Percentiles rank a stretch among this genome's conserved stretches.
These are phyloP conservation scores for Clusia tigrina DNA, from an alignment of 2,888 invertebrate genomes.

Conservation along the genomic window DNA sequence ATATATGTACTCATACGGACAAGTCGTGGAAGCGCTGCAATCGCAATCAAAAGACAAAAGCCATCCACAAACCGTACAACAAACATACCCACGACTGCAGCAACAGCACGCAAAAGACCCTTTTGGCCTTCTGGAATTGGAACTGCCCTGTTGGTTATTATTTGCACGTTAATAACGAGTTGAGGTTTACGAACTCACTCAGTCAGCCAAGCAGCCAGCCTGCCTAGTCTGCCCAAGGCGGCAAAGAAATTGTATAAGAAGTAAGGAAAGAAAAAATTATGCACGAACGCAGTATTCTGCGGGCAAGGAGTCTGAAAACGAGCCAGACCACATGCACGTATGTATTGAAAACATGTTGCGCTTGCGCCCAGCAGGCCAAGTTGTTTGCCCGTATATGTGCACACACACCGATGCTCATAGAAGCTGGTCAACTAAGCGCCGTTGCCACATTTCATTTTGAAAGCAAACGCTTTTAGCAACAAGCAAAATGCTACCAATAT, in stretches of 20 bases:
- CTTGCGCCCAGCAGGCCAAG: too few species aligned
- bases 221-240: background rate
- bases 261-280: background rate
- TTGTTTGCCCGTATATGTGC: too few species aligned
- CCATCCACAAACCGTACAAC: background rate
- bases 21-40: background rate
- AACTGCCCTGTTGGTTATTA: conserved; percentile 7
- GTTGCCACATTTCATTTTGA: background rate
- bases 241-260: background rate
- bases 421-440: background rate
- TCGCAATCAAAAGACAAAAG: background rate
- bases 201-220: conserved; percentile 17
- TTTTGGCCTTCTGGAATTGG: conserved; percentile 19
- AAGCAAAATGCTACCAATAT: too few species aligned
- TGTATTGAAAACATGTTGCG: background rate
- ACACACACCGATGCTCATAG: background rate
- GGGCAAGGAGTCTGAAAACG: too few species aligned
- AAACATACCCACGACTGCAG: background rate
- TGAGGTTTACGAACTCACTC: conserved; percentile 54
- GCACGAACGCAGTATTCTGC: conserved; percentile 5
- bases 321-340: background rate
- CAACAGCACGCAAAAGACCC: background rate
- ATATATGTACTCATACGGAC: too few species aligned
- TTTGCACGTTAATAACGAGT: conserved; percentile 53
- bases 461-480: too few species aligned